Percentiles rank a stretch among this genome's conserved stretches.
Evolutionary conservation across 2,888 invertebrate genomes (phyloP).

Genomic region (Linyphia triangularis): DNA sequence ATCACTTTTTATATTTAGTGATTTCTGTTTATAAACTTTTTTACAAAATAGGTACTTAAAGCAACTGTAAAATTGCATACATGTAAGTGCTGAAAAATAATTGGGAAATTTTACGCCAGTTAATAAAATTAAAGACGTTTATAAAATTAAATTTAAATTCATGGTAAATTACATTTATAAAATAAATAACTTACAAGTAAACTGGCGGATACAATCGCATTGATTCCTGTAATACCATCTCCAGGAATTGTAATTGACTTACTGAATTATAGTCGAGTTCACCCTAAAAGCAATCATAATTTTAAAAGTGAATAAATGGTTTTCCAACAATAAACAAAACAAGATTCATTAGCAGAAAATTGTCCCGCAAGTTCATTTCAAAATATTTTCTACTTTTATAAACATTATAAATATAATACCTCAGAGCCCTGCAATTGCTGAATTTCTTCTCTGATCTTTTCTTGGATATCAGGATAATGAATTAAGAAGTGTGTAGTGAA

Average conservation of each 20-base stretch:
- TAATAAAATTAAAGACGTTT: too few species aligned
- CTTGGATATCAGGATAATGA: conserved; percentile 72
- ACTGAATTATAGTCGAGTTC: conserved; percentile 73
- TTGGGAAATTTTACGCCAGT: too few species aligned
- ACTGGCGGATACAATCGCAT: conserved; percentile 70
- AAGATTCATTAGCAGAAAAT: neutral
- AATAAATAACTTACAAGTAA: conserved; percentile 49
- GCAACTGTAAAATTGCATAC: too few species aligned
- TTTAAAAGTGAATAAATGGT: neutral
- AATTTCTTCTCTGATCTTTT: conserved; percentile 69
- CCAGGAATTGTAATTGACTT: conserved; percentile 67
- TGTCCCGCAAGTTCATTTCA: too few species aligned
- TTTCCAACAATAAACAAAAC: too few species aligned
- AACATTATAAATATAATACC: neutral
- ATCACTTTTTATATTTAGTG: too few species aligned
- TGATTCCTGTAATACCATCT: conserved; percentile 73
- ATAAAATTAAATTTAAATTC: too few species aligned
- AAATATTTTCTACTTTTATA: neutral
- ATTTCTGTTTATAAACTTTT: too few species aligned
- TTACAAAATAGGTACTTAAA: too few species aligned
- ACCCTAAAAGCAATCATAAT: conserved; percentile 19
- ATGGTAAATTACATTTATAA: too few species aligned
- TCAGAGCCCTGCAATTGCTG: conserved; percentile 14
- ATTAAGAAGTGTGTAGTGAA: conserved; percentile 73
- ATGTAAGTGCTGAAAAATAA: too few species aligned